Evolutionary conservation across 2,113 vertebrate genomes (phyloP).

Genomic region (Danionella cerebrum): DNA sequence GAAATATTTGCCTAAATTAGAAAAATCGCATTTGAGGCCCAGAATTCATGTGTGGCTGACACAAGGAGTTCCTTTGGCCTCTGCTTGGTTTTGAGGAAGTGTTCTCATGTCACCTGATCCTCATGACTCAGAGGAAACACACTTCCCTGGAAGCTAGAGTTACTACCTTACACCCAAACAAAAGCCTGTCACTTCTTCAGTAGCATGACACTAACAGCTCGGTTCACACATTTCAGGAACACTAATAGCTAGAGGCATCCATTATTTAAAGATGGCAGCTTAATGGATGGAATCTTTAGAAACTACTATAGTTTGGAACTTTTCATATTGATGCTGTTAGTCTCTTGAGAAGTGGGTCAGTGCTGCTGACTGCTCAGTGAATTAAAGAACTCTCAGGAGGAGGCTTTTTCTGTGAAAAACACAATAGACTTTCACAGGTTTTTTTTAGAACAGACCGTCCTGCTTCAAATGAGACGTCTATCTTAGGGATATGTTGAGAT

Average conservation of each 20-base stretch:
- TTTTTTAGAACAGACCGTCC: neutral
- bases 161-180: constrained; percentile 6
- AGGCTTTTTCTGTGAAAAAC: neutral
- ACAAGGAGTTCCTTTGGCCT: neutral
- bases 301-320: neutral
- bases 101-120: constrained; percentile 28
- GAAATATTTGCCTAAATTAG: no score
- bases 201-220: constrained; percentile 13
- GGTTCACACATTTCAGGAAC: constrained; percentile 15
- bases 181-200: constrained; percentile 6
- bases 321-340: neutral
- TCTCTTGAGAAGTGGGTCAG: constrained; percentile 3
- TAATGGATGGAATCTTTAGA: neutral
- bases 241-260: neutral
- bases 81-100: constrained; percentile 8
- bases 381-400: neutral
- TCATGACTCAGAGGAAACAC: constrained; percentile 30
- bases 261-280: neutral
- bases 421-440: neutral
- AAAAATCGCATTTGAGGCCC: neutral
- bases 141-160: constrained; percentile 12
- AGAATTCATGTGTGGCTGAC: neutral
- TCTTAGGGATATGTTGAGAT: neutral
- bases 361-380: no score
- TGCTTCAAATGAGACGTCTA: neutral